phyloP scores from a whole-genome alignment of 2,888 invertebrate species.

The Drosophila birchii region DNA sequence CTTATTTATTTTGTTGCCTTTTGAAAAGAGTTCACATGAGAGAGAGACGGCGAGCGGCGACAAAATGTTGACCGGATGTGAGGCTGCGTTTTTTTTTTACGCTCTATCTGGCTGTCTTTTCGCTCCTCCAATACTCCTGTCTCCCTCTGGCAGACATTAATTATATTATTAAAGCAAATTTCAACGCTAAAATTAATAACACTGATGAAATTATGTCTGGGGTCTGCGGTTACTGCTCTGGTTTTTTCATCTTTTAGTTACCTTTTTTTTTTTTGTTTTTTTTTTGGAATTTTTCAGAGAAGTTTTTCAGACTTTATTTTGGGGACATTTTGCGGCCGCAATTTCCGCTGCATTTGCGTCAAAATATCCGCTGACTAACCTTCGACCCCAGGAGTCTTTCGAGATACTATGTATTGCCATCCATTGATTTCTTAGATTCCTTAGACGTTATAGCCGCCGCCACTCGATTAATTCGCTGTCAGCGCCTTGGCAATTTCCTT shows the following conservation, averaged over 20 bases:
- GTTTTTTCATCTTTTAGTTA: slow-evolving; percentile 1
- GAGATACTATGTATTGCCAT: neutral
- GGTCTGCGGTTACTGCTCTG: slow-evolving; percentile 17
- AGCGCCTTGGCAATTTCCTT: slow-evolving; percentile 82
- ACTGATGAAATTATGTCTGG: slow-evolving; percentile 50
- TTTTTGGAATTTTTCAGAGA: neutral
- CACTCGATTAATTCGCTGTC: slow-evolving; percentile 49
- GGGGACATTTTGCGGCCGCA: slow-evolving; percentile 59
- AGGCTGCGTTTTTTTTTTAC: slow-evolving; percentile 76
- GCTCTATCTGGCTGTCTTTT: slow-evolving; percentile 12
- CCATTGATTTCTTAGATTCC: slow-evolving; percentile 24
- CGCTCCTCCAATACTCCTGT: slow-evolving; percentile 21
- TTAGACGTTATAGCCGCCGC: slow-evolving; percentile 6
- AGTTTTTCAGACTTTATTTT: slow-evolving; percentile 11
- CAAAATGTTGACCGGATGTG: slow-evolving; percentile 82
- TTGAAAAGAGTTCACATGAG: slow-evolving; percentile 76
- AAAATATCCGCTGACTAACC: slow-evolving; percentile 49
- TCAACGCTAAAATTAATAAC: slow-evolving; percentile 64
- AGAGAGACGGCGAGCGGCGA: slow-evolving; percentile 75
- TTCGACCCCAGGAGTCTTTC: slow-evolving; percentile 14
- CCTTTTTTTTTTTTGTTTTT: neutral
- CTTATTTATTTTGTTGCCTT: slow-evolving; percentile 52
- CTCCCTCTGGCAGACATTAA: slow-evolving; percentile 53
- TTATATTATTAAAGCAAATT: slow-evolving; percentile 80
- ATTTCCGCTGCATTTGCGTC: slow-evolving; percentile 60